phyloP scores from a whole-genome alignment of 2,113 vertebrate genomes.

The Circaetus gallicus region DNA sequence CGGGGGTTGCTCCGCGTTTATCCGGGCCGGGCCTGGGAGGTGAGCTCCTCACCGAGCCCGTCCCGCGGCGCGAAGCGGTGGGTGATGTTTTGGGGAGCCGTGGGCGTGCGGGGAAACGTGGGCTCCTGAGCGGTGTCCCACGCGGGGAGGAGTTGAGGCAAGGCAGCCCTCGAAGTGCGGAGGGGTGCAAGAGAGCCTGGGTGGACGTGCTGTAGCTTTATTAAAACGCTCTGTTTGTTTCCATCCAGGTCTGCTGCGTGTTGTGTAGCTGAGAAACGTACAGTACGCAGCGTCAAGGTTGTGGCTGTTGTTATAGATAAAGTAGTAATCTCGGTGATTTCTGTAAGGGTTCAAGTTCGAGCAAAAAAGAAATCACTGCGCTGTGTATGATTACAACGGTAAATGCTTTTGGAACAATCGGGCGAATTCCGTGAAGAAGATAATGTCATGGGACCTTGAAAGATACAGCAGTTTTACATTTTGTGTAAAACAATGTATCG shows the following conservation, averaged over 20 bases:
- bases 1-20: neutral
- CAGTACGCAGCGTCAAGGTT: fast-evolving
- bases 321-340: neutral
- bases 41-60: neutral
- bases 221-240: neutral
- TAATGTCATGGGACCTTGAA: neutral
- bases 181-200: fast-evolving
- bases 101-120: neutral
- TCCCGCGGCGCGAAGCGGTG: neutral
- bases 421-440: neutral
- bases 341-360: neutral
- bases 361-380: neutral
- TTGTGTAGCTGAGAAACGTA: neutral
- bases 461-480: neutral
- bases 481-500: neutral
- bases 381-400: neutral
- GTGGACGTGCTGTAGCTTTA: neutral
- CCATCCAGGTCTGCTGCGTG: too few relatives aligned
- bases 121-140: neutral
- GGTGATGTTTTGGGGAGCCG: neutral
- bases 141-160: neutral
- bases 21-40: neutral
- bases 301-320: fast-evolving
- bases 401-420: neutral
- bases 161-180: fast-evolving